These are phyloP conservation scores for Poecilia velifera DNA, from an alignment of 2,797 vertebrate species.

Conservation along the genomic window DNA sequence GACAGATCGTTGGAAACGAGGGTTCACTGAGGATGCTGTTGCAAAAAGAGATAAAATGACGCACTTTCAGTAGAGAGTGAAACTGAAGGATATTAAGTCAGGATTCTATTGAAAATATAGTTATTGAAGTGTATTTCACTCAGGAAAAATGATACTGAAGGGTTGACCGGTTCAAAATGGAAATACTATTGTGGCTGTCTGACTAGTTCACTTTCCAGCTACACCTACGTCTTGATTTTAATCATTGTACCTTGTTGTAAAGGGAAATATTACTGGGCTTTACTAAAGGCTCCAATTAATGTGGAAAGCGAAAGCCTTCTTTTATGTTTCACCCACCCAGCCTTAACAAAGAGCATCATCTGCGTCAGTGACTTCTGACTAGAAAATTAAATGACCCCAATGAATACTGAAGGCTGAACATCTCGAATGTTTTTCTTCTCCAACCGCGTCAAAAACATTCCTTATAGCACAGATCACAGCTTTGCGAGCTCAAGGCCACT, in stretches of 20 bases:
- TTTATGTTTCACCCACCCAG: constrained; percentile 7
- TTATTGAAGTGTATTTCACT: neutral
- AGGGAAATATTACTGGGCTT: constrained; percentile 16
- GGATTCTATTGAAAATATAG: constrained; percentile 4
- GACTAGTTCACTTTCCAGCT: neutral
- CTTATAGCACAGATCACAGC: neutral
- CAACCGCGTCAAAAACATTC: constrained; percentile 6
- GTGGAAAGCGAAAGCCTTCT: constrained; percentile 12
- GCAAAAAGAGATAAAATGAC: constrained; percentile 5
- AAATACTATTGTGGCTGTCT: constrained; percentile 13
- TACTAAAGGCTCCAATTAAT: constrained; percentile 4
- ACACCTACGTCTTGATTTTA: constrained; percentile 13
- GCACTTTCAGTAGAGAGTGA: constrained; percentile 11
- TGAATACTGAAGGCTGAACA: constrained; percentile 47
- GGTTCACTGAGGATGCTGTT: constrained; percentile 17
- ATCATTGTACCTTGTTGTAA: neutral
- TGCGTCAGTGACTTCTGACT: constrained; percentile 31
- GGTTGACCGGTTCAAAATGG: neutral
- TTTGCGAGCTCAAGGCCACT: constrained; percentile 27
- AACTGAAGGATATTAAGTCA: neutral
- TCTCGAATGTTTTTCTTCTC: constrained; percentile 10
- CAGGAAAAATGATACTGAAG: neutral
- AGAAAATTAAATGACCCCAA: constrained; percentile 27
- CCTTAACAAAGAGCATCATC: constrained; percentile 17
- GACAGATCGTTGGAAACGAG: constrained; percentile 19